Percentiles rank a stretch among this genome's conserved stretches.
phyloP scores from a whole-genome alignment of 2,797 vertebrate species.

The Apodemus agrarius region DNA sequence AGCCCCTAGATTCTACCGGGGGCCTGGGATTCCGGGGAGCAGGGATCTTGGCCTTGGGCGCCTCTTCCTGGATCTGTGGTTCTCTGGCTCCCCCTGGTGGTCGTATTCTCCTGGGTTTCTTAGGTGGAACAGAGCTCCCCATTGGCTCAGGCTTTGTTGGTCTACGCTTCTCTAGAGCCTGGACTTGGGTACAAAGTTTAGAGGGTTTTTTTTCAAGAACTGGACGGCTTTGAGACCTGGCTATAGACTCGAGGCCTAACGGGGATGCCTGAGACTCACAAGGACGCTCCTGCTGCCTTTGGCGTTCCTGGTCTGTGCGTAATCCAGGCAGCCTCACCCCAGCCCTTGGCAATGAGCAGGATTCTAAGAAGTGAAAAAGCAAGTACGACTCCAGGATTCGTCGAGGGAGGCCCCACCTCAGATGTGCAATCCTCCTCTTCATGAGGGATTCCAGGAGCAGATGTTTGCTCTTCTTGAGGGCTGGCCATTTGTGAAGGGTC shows the following conservation, averaged over 20 bases:
- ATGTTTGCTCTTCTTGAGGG: slow-evolving; percentile 63
- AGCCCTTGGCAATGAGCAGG: not conserved
- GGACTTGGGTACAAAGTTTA: not conserved
- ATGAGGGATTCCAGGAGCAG: slow-evolving; percentile 75
- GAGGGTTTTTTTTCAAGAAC: slow-evolving; percentile 6
- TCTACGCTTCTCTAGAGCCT: not conserved
- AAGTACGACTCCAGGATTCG: slow-evolving; percentile 68
- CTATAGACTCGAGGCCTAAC: not conserved
- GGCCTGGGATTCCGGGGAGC: not conserved
- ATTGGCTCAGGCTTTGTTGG: rapidly evolving
- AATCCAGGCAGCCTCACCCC: not conserved
- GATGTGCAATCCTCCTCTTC: slow-evolving; percentile 67
- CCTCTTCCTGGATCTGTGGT: not conserved
- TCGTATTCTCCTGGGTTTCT: not conserved
- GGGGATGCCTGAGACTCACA: not conserved
- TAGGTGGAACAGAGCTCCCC: not conserved
- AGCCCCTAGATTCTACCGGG: not conserved
- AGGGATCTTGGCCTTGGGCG: too few relatives aligned
- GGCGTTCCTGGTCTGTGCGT: not conserved
- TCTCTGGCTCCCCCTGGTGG: slow-evolving; percentile 57
- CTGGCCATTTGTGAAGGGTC: not conserved
- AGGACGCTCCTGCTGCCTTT: not conserved
- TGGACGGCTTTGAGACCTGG: not conserved
- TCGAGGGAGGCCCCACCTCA: slow-evolving; percentile 73
- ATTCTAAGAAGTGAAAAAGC: slow-evolving; percentile 47